phyloP scores from a whole-genome alignment of 2,113 vertebrate genomes.

The Alectura lathami region DNA sequence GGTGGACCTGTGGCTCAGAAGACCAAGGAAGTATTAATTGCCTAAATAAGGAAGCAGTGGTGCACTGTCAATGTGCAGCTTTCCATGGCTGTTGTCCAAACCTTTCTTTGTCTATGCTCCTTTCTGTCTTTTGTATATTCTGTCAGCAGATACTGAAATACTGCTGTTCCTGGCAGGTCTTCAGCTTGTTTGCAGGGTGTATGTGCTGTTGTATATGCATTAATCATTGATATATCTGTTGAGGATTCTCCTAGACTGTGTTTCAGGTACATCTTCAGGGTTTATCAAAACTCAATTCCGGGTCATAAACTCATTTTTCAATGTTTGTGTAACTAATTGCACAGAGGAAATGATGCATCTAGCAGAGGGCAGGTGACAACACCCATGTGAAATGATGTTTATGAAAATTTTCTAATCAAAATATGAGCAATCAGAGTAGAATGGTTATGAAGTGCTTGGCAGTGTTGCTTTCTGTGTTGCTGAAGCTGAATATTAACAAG shows the following conservation, averaged over 20 bases:
- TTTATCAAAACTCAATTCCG: neutral
- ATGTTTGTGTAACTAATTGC: neutral
- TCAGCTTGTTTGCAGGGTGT: neutral
- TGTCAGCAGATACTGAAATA: neutral
- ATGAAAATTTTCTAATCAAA: conserved; percentile 20
- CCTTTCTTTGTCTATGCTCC: neutral
- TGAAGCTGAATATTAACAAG: conserved; percentile 16
- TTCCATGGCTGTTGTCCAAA: neutral
- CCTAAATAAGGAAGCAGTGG: neutral
- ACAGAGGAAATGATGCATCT: neutral
- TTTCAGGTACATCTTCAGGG: neutral
- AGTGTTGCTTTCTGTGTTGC: neutral
- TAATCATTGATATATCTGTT: neutral
- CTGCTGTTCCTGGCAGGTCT: neutral
- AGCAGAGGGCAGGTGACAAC: neutral
- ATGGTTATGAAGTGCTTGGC: neutral
- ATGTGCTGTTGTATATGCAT: neutral
- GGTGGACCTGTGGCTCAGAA: neutral
- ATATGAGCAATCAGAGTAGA: neutral
- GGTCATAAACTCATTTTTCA: neutral
- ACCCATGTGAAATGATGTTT: neutral
- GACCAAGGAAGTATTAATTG: neutral
- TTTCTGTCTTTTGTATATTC: neutral
- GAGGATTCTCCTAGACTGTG: neutral
- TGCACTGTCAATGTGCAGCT: neutral